Percentiles rank a stretch among this genome's conserved stretches.
Conservation (phyloP, 2,888 invertebrate species). For the Homarus gammarus region DNA sequence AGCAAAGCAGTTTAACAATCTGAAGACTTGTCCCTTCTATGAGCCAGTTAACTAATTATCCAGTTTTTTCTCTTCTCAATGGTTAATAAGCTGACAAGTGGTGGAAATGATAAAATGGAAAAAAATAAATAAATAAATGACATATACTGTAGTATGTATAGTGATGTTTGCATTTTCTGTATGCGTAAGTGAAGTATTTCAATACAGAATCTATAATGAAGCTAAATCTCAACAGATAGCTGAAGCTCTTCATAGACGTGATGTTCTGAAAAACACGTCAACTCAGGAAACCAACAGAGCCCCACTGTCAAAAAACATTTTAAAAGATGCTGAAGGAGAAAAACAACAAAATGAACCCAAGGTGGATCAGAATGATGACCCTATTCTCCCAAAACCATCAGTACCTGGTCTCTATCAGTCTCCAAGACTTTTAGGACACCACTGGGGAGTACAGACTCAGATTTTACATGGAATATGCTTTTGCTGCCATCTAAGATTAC, state of each 20-base stretch:
- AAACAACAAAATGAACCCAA: background rate
- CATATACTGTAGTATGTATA: no score
- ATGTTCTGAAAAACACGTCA: background rate
- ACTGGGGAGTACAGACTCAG: conserved; percentile 82
- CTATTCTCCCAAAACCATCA: background rate
- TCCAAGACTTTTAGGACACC: conserved; percentile 54
- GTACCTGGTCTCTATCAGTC: background rate
- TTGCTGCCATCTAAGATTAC: conserved; percentile 83
- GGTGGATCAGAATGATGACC: background rate
- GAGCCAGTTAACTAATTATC: no score
- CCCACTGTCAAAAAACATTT: background rate
- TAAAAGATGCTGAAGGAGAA: background rate
- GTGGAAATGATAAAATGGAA: no score
- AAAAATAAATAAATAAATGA: no score
- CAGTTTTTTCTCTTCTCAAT: no score
- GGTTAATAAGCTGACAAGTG: no score
- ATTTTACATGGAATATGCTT: conserved; percentile 77
- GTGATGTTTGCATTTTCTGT: no score
- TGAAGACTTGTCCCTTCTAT: no score
- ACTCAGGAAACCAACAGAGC: background rate
- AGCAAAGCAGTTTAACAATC: no score
- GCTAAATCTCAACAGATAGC: conserved; percentile 20
- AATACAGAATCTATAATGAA: background rate
- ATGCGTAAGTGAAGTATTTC: no score
- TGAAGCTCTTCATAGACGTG: conserved; percentile 25